Conservation (phyloP, 1,140 invertebrate species). For the Euwallacea similis region DNA sequence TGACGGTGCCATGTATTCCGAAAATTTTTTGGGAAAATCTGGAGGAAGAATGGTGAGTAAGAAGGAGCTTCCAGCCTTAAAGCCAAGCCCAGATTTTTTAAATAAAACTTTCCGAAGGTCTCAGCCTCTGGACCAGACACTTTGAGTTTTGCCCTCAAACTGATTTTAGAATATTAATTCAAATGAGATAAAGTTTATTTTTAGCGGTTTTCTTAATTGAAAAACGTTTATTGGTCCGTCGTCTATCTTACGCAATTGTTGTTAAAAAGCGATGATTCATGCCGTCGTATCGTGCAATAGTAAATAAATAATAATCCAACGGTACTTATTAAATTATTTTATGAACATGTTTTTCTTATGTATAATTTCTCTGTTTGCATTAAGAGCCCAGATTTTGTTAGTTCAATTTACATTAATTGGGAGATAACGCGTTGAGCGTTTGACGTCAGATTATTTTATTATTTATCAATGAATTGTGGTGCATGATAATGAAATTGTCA, state of each 20-base stretch:
- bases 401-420: no score
- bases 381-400: not conserved
- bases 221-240: constrained; percentile 23
- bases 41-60: constrained; percentile 48
- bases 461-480: constrained; percentile 9
- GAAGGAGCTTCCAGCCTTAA: not conserved
- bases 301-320: constrained; percentile 20
- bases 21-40: constrained; percentile 36
- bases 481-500: constrained; percentile 18
- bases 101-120: not conserved
- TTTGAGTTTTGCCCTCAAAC: no score
- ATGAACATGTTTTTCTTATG: constrained; percentile 7
- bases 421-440: no score
- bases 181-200: constrained; percentile 27
- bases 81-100: not conserved
- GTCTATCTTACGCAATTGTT: constrained; percentile 29
- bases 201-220: constrained; percentile 28
- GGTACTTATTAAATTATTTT: constrained; percentile 12
- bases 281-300: not conserved
- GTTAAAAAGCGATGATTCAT: constrained; percentile 31
- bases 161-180: constrained; percentile 2
- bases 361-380: not conserved
- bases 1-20: constrained; percentile 42
- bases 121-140: no score
- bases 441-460: constrained; percentile 7